Conservation (phyloP, 2,888 invertebrate species). For the Gibbula magus region DNA sequence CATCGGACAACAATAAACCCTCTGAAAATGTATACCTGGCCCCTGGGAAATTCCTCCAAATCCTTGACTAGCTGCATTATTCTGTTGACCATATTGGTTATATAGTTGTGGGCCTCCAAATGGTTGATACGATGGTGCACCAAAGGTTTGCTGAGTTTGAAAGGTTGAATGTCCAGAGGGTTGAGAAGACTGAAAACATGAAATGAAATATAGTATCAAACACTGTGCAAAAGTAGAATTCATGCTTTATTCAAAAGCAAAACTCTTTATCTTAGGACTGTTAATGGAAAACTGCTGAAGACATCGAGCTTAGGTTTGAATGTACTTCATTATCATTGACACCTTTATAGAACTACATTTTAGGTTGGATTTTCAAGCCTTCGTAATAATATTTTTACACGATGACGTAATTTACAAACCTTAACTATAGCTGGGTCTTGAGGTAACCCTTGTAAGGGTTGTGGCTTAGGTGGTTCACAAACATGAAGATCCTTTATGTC, state of each 20-base stretch:
- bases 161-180: constrained; percentile 45
- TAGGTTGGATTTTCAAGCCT: not conserved
- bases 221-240: not conserved
- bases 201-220: not conserved
- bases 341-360: not conserved
- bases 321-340: too few relatives aligned
- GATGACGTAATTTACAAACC: constrained; percentile 76
- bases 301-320: not conserved
- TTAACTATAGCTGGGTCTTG: constrained; percentile 99
- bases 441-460: constrained; percentile 76
- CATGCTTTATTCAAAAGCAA: not conserved
- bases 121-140: constrained; percentile 59
- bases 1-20: too few relatives aligned
- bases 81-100: constrained; percentile 49
- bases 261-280: too few relatives aligned
- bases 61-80: constrained; percentile 27
- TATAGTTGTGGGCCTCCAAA: constrained; percentile 61
- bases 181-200: constrained; percentile 66
- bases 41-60: constrained; percentile 25
- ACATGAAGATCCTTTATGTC: constrained; percentile 99
- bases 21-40: not conserved
- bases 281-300: not conserved
- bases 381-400: too few relatives aligned
- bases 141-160: constrained; percentile 42
- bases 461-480: constrained; percentile 82